These are phyloP conservation scores for Clamator glandarius DNA, from an alignment of 2,797 vertebrate species.

Conservation along the genomic window DNA sequence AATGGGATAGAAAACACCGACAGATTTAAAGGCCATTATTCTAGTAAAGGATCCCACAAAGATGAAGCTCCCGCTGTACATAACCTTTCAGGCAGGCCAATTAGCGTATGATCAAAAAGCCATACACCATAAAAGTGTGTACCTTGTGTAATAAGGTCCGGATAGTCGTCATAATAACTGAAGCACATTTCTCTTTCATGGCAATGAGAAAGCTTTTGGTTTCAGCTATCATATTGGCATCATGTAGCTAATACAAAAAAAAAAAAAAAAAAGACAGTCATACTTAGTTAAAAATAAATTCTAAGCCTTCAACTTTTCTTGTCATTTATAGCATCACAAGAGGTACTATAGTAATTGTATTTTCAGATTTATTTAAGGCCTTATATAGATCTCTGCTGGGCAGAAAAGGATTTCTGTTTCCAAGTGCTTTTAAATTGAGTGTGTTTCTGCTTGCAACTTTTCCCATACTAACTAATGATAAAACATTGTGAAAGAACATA, in stretches of 20 bases:
- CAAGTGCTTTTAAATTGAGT: not conserved
- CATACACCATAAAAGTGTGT: not conserved
- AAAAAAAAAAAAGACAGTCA: not conserved
- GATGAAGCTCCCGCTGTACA: not conserved
- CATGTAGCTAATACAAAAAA: constrained; percentile 78
- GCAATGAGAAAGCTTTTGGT: constrained; percentile 76
- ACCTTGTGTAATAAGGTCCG: constrained; percentile 84
- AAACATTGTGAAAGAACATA: not conserved
- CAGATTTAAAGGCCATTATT: not conserved
- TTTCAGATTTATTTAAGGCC: not conserved
- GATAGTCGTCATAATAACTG: constrained; percentile 77
- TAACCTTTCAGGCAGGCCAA: not conserved
- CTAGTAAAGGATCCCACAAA: not conserved
- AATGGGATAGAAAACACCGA: not conserved
- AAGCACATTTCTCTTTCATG: constrained; percentile 78
- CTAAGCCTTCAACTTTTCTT: not conserved
- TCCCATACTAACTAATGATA: not conserved
- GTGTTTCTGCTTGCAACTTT: not conserved
- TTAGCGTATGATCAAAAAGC: not conserved
- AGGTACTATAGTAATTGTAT: not conserved
- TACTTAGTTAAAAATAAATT: not conserved
- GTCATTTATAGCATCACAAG: not conserved
- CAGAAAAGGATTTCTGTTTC: not conserved
- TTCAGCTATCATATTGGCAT: constrained; percentile 71
- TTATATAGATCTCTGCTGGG: not conserved